Conservation (phyloP, 2,113 vertebrate genomes). For the Meles meles region DNA sequence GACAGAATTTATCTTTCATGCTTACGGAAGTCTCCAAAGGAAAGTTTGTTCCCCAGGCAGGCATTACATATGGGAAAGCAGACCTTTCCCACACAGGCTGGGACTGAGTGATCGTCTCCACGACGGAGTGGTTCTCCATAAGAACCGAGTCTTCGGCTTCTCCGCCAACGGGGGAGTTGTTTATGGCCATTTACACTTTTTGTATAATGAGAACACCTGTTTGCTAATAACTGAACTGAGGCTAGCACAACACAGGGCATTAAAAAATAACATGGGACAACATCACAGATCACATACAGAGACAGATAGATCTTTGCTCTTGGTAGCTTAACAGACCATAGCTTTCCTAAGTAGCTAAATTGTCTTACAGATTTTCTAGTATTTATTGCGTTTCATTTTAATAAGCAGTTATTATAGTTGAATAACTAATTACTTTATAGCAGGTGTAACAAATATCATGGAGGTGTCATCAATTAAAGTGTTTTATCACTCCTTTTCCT, state of each 20-base stretch:
- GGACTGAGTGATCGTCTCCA: not conserved
- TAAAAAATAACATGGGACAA: not conserved
- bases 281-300: not conserved
- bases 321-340: not conserved
- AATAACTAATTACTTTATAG: slow-evolving; percentile 51
- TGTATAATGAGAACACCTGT: slow-evolving; percentile 33
- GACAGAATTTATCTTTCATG: not conserved
- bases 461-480: slow-evolving; percentile 7
- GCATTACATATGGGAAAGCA: not conserved
- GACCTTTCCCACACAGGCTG: not conserved
- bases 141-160: not conserved
- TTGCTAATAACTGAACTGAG: slow-evolving; percentile 29
- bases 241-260: not conserved
- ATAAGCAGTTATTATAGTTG: slow-evolving; percentile 45
- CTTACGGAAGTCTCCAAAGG: not conserved
- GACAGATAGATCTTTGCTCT: not conserved
- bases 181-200: not conserved
- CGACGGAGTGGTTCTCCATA: not conserved
- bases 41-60: not conserved
- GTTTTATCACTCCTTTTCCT: not conserved
- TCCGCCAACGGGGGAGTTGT: not conserved
- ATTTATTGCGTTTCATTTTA: slow-evolving; percentile 61
- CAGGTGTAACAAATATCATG: slow-evolving; percentile 40
- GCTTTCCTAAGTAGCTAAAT: slow-evolving; percentile 37
- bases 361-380: slow-evolving; percentile 50